A percentile compares a stretch with the other conserved stretches of the same genome.
Conservation (phyloP, 2,797 vertebrate species). For the Nannoperca australis region DNA sequence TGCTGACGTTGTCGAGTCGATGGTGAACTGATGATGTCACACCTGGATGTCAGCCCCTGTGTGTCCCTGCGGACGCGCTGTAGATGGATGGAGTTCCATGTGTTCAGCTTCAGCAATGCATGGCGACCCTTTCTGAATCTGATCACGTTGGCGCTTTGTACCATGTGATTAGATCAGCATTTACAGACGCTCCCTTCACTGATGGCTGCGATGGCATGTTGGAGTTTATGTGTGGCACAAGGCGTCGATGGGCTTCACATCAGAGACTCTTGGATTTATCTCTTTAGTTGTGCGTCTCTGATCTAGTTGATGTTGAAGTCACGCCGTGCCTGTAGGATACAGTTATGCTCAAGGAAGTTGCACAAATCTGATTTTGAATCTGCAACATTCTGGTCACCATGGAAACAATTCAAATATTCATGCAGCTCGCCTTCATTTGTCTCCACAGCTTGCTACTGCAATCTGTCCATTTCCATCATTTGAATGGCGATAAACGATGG, state of each 20-base stretch:
- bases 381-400: slow-evolving; percentile 47
- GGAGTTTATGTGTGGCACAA: not conserved
- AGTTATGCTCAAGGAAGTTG: not conserved
- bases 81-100: slow-evolving; percentile 47
- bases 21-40: slow-evolving; percentile 26
- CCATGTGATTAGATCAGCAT: slow-evolving; percentile 48
- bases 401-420: slow-evolving; percentile 55
- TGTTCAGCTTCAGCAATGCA: slow-evolving; percentile 64
- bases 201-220: slow-evolving; percentile 57
- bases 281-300: not conserved
- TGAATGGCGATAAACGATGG: slow-evolving; percentile 57
- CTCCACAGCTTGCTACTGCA: slow-evolving; percentile 60
- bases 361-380: slow-evolving; percentile 28
- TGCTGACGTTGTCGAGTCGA: slow-evolving; percentile 39
- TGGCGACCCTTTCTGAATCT: slow-evolving; percentile 55
- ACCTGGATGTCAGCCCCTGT: slow-evolving; percentile 12
- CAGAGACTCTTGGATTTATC: slow-evolving; percentile 3
- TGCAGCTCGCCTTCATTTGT: slow-evolving; percentile 50
- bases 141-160: slow-evolving; percentile 42
- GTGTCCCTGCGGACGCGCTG: slow-evolving; percentile 32
- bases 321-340: not conserved
- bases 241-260: not conserved
- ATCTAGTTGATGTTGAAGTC: slow-evolving; percentile 12
- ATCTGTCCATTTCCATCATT: slow-evolving; percentile 73
- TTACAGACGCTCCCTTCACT: slow-evolving; percentile 15